Conservation (phyloP, 2,888 invertebrate genomes). For the Leptinotarsa peninsularis region DNA sequence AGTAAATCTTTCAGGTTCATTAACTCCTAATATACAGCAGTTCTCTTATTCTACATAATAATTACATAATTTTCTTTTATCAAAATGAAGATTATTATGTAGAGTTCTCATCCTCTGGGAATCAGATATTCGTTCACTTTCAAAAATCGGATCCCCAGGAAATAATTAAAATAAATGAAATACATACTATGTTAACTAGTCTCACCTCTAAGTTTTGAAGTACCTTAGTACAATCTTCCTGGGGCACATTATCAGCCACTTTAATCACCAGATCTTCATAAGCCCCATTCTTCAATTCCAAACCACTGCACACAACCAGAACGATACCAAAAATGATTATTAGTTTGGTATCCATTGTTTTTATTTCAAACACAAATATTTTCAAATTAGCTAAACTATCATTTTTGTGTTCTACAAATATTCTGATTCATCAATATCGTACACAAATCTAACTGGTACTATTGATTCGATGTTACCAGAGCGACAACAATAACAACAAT, state of each 20-base stretch:
- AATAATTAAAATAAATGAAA: too few species aligned
- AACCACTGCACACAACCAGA: constrained; percentile 34
- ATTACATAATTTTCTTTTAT: not conserved
- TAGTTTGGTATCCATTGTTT: constrained; percentile 25
- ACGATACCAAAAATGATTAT: constrained; percentile 32
- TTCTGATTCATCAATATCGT: constrained; percentile 3
- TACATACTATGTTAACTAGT: not conserved
- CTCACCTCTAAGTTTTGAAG: constrained; percentile 68
- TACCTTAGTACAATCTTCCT: constrained; percentile 65
- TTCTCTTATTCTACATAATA: not conserved
- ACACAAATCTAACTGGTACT: constrained; percentile 34
- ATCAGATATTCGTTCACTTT: too few species aligned
- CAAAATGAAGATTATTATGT: too few species aligned
- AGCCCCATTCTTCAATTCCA: constrained; percentile 64
- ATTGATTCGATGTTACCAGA: constrained; percentile 43
- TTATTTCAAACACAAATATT: not conserved
- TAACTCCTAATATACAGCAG: constrained; percentile 29
- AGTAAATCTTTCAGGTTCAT: constrained; percentile 24
- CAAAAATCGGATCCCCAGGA: too few species aligned
- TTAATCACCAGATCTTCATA: constrained; percentile 67
- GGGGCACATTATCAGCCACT: constrained; percentile 66
- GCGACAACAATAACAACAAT: constrained; percentile 45
- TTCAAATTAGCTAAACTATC: not conserved
- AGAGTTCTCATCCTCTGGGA: too few species aligned
- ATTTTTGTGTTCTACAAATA: too few species aligned